Percentiles rank a stretch among this genome's conserved stretches.
These are phyloP conservation scores for Lagorchestes hirsutus DNA, from an alignment of 2,797 vertebrate genomes.

Conservation along the genomic window DNA sequence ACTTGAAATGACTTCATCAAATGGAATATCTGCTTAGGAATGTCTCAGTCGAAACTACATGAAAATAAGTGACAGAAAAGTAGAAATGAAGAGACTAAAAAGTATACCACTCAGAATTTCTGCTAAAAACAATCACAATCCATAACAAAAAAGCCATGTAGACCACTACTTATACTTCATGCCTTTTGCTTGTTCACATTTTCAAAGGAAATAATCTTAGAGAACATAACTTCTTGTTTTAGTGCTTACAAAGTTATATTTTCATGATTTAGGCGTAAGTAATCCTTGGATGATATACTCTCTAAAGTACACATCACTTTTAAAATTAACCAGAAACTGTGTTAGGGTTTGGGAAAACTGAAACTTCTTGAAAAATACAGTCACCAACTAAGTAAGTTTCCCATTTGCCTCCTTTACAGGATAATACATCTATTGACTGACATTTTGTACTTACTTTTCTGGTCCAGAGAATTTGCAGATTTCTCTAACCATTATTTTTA, in stretches of 20 bases:
- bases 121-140: background rate
- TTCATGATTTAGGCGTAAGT: background rate
- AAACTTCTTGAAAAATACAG: slow-evolving; percentile 18
- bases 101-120: background rate
- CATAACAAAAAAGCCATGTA: background rate
- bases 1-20: background rate
- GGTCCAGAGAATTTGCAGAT: background rate
- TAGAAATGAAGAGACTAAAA: background rate
- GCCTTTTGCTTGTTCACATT: background rate
- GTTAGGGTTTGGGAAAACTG: background rate
- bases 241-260: background rate
- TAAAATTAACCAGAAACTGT: slow-evolving; percentile 7
- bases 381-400: background rate
- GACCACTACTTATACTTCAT: background rate
- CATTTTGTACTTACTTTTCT: slow-evolving; percentile 21
- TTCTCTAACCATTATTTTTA: background rate
- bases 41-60: background rate
- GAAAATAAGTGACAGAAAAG: background rate
- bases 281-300: background rate
- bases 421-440: background rate
- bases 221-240: background rate
- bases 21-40: background rate
- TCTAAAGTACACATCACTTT: slow-evolving; percentile 9
- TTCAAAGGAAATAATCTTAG: background rate
- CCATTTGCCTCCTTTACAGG: background rate